phyloP scores from a whole-genome alignment of 2,113 vertebrate species.

The Salvelinus sp. region DNA sequence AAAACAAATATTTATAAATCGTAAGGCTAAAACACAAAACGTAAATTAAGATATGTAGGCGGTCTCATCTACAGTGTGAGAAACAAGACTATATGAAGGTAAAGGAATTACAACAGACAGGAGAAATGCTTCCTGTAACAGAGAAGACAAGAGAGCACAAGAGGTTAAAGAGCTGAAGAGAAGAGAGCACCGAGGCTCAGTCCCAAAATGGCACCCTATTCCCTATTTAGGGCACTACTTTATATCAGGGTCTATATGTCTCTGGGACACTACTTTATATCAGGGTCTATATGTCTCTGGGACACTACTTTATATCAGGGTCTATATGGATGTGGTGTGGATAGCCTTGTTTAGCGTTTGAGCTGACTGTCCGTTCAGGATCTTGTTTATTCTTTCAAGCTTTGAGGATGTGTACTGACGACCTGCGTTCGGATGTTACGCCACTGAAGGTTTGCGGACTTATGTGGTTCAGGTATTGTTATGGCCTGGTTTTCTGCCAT shows the following conservation, averaged over 20 bases:
- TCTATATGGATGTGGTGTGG: too few relatives aligned
- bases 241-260: not conserved
- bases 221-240: not conserved
- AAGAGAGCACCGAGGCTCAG: not conserved
- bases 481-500: too few relatives aligned
- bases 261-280: not conserved
- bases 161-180: not conserved
- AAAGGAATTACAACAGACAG: not conserved
- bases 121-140: not conserved
- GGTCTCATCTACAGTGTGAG: not conserved
- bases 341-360: too few relatives aligned
- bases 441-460: too few relatives aligned
- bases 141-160: slow-evolving; percentile 17
- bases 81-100: not conserved
- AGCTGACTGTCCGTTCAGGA: too few relatives aligned
- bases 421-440: too few relatives aligned
- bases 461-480: too few relatives aligned
- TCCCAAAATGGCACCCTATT: not conserved
- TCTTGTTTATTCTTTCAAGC: too few relatives aligned
- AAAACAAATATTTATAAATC: not conserved
- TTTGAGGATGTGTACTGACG: too few relatives aligned
- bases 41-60: slow-evolving; percentile 1
- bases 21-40: slow-evolving; percentile 6
- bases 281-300: not conserved
- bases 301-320: not conserved